These are phyloP conservation scores for Lerista edwardsae DNA, from an alignment of 2,797 vertebrate species.

Conservation along the genomic window DNA sequence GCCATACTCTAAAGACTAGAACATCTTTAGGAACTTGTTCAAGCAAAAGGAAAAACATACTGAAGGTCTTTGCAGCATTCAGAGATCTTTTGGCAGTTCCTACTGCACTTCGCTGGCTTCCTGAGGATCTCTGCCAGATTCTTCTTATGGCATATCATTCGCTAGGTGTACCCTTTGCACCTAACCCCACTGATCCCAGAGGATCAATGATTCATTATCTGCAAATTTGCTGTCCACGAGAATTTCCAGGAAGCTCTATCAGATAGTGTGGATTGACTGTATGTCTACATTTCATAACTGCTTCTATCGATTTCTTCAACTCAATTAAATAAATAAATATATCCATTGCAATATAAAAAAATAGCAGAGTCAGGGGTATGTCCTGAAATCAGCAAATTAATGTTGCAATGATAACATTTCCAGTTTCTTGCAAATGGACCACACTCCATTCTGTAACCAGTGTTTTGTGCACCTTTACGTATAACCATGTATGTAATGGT, in stretches of 20 bases:
- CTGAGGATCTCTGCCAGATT: no score
- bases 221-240: no score
- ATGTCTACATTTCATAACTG: not conserved
- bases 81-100: no score
- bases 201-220: no score
- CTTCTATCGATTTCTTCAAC: not conserved
- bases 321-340: not conserved
- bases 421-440: not conserved
- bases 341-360: not conserved
- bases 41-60: constrained; percentile 25
- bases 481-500: not conserved
- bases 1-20: constrained; percentile 69
- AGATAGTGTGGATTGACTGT: no score
- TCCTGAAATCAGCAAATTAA: not conserved
- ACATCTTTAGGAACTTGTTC: constrained; percentile 55
- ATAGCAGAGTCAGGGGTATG: not conserved
- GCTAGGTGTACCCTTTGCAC: no score
- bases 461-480: not conserved
- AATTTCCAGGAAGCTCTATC: no score
- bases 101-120: no score
- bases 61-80: no score
- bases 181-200: no score
- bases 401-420: not conserved
- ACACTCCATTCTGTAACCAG: not conserved
- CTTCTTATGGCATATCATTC: no score